phyloP scores from a whole-genome alignment of 64 coral and sea anemone species.

The Dendrophyllia cribrosa region DNA sequence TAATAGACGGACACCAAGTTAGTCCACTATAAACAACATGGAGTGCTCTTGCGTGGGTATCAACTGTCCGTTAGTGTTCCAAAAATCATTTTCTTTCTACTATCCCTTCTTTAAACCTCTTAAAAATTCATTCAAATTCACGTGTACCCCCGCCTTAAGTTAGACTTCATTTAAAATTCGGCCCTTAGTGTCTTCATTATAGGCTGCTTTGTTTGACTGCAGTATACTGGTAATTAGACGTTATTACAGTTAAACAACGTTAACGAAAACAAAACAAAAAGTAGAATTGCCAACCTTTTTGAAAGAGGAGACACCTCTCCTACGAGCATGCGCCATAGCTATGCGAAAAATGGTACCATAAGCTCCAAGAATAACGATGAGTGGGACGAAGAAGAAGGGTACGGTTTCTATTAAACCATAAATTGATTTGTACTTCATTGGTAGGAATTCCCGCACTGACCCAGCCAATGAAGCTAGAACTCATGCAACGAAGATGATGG shows the following conservation, averaged over 20 bases:
- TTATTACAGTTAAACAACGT: not conserved
- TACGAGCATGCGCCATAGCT: slow-evolving; percentile 77
- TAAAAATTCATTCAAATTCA: too few species aligned
- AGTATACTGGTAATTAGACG: too few species aligned
- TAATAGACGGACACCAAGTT: too few species aligned
- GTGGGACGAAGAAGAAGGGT: slow-evolving; percentile 72
- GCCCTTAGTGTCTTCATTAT: too few species aligned
- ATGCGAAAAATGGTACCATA: slow-evolving; percentile 76
- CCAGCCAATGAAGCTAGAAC: slow-evolving; percentile 58
- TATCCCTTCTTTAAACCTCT: too few species aligned
- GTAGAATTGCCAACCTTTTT: slow-evolving; percentile 57
- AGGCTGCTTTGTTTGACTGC: too few species aligned
- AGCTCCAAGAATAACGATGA: slow-evolving; percentile 53
- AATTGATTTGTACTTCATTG: not conserved
- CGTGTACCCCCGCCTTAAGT: too few species aligned
- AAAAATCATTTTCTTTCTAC: too few species aligned
- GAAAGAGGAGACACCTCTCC: slow-evolving; percentile 71
- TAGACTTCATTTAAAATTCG: too few species aligned
- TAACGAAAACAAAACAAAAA: not conserved
- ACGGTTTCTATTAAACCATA: slow-evolving; percentile 55
- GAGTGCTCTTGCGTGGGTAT: too few species aligned
- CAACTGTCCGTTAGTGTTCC: too few species aligned
- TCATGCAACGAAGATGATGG: slow-evolving; percentile 54
- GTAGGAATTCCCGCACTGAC: not conserved
- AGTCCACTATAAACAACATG: too few species aligned